Percentiles rank a stretch among this genome's conserved stretches.
phyloP scores from a whole-genome alignment of 2,888 invertebrate genomes.

The Calephelis perditalis region DNA sequence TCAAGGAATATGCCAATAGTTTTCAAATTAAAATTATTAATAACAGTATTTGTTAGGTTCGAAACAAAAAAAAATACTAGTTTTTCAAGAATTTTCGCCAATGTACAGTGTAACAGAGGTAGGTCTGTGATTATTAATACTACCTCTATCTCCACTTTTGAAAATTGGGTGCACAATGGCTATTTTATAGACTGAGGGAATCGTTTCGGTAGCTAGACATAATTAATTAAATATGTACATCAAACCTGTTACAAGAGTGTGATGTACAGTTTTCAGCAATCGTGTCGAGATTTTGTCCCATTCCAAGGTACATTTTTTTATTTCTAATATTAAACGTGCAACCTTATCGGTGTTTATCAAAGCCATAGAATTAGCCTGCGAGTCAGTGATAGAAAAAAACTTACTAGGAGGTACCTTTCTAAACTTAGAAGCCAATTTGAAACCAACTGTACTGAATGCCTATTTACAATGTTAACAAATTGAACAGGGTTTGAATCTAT shows the following conservation, averaged over 20 bases:
- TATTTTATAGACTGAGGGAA: background rate
- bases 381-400: background rate
- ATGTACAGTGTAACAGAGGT: background rate
- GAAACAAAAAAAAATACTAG: too few species aligned
- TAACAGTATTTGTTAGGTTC: background rate
- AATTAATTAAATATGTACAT: background rate
- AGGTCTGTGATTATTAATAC: too few species aligned
- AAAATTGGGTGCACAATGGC: too few species aligned
- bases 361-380: background rate
- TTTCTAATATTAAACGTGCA: background rate
- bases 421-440: background rate
- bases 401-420: background rate
- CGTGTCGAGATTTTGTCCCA: background rate
- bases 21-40: too few species aligned
- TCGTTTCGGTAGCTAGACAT: background rate
- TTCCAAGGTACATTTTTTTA: background rate
- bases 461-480: background rate
- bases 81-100: background rate
- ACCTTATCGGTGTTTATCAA: too few species aligned
- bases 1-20: background rate
- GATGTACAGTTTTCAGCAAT: background rate
- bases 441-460: background rate
- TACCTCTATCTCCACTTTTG: too few species aligned
- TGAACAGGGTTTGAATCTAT: too few species aligned
- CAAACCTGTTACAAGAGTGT: background rate